Conservation (phyloP, 1,140 invertebrate species). For the Bombus breviceps region DNA sequence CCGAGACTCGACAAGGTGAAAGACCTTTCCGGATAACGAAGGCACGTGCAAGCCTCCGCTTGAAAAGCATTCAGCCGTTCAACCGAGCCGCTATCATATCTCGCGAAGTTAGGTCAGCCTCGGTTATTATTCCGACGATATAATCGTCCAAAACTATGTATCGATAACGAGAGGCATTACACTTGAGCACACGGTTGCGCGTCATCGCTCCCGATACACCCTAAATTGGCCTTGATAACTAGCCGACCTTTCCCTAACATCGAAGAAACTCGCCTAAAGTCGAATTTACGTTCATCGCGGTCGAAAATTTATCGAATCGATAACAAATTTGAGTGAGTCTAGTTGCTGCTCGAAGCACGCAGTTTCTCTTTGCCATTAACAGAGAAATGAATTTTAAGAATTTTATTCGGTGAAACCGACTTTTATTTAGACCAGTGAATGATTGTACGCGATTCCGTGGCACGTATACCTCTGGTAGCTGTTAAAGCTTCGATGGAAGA, state of each 20-base stretch:
- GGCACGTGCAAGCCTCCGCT: constrained; percentile 22
- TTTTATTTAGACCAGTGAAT: neutral
- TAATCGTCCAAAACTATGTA: constrained; percentile 18
- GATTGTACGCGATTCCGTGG: neutral
- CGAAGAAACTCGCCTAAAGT: neutral
- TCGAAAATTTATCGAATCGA: neutral
- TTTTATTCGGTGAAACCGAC: neutral
- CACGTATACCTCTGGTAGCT: neutral
- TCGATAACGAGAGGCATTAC: constrained; percentile 21
- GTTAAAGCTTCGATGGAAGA: neutral
- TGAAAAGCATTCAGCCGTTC: constrained; percentile 24
- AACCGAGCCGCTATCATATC: neutral
- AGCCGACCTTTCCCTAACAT: neutral
- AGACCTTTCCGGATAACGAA: constrained; percentile 29
- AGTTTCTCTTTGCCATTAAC: neutral
- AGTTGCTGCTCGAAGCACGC: neutral
- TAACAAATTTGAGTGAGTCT: neutral
- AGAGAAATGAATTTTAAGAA: neutral
- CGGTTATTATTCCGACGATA: constrained; percentile 37
- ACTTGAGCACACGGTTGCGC: neutral
- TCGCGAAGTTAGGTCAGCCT: constrained; percentile 19
- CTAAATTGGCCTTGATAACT: neutral
- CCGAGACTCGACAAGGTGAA: constrained; percentile 14
- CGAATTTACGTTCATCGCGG: neutral
- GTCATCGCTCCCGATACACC: neutral